Evolutionary conservation across 2,888 invertebrate species (phyloP), one percentile per base, ranked within the genome.

Genomic region (Aelia acuminata): DNA sequence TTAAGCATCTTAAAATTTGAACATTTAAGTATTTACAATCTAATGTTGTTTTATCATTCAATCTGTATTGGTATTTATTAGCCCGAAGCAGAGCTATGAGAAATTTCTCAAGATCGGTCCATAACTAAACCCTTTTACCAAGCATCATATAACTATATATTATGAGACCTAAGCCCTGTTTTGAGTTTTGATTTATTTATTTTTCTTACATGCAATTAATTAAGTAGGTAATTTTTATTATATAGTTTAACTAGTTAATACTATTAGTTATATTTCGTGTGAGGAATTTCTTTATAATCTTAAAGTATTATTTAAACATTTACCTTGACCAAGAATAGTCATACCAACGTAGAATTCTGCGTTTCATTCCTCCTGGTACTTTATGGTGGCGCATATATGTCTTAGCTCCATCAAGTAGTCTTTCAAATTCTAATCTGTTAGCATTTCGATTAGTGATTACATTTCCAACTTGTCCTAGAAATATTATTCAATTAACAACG

Each of bases 341-440:
- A 93, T 98, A 99, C 98, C 98, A 98, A 13, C 98, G 94, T 50
- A 98, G 94, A 0, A 99, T 98, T 39, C 98, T 94, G n/a, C 98
- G 94, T 92, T 98, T 98, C 97, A 99, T 98, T 31, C 97, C 98
- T 57, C 97, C 96, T 11, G 98, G 98, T 47, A 97, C 97, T 94
- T 98, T 98, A 93, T 98, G 98, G 92, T 98, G 98, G 91, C 98
- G 94, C 98, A 99, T 99, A 92, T 98, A 99, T 48, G 98, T 96
- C 93, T 99, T 99, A 90, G 98, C 98, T 88, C 98, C 98, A 92
- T 99, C 98, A 92, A 98, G 93, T 50, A 98, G 94, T 90, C 98
- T 94, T 93, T 99, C 98, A 92, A 98, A 98, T 93, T 98, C 98
- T 91, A 98, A 94, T 87, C 98, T 95, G 93, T 98, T 98, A 84